A percentile compares a stretch with the other conserved stretches of the same genome.
These are phyloP conservation scores for Cervus canadensis DNA, from an alignment of 2,113 vertebrate species.

Conservation along the genomic window DNA sequence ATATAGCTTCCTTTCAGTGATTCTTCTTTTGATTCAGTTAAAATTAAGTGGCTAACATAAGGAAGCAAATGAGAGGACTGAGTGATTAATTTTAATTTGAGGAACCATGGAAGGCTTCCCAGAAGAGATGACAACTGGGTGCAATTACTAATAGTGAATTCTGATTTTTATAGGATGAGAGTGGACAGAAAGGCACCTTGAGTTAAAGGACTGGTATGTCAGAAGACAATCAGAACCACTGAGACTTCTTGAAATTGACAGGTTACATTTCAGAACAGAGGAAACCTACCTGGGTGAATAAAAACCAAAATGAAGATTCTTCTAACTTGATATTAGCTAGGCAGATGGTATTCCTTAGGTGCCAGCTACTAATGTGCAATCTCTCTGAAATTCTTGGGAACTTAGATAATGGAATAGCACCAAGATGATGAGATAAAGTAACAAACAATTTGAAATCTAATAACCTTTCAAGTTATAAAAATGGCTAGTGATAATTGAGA, in stretches of 20 bases:
- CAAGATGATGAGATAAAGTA: neutral
- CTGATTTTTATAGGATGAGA: neutral
- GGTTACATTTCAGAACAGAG: neutral
- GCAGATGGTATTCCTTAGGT: neutral
- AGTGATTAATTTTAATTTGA: neutral
- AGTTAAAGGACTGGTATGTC: neutral
- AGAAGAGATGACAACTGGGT: neutral
- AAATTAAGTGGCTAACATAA: neutral
- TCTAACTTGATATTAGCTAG: neutral
- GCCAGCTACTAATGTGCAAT: neutral
- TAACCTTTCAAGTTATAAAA: slow-evolving; percentile 40
- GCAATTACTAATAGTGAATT: neutral
- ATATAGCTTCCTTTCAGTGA: neutral
- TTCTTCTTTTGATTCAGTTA: slow-evolving; percentile 37
- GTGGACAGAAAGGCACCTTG: neutral
- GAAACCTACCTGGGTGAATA: neutral
- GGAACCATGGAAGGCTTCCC: neutral
- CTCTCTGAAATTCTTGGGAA: neutral
- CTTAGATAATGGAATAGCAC: neutral
- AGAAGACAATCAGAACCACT: neutral
- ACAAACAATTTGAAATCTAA: neutral
- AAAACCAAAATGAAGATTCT: neutral
- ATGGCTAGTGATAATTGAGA: neutral
- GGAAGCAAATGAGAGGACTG: neutral
- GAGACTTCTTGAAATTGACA: neutral